Evolutionary conservation across 2,113 vertebrate genomes (phyloP).

Genomic region (Sterna hirundo): DNA sequence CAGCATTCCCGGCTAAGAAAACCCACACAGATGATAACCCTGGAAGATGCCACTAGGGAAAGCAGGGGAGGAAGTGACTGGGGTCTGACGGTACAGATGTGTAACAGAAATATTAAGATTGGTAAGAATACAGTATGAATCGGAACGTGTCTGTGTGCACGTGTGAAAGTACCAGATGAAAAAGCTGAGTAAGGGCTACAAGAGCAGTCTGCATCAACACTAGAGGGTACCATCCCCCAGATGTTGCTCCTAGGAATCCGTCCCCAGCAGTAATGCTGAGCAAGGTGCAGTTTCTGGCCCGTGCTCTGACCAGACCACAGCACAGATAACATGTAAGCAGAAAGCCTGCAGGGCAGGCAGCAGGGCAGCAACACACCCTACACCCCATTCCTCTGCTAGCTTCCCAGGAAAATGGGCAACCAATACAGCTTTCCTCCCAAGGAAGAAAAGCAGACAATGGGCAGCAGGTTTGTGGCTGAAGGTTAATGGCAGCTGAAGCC

Average conservation of each 20-base stretch:
- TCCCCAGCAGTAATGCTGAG: neutral
- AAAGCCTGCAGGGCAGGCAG: neutral
- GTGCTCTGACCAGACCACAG: neutral
- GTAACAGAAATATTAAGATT: neutral
- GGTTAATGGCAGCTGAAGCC: neutral
- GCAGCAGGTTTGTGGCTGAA: neutral
- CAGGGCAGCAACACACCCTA: neutral
- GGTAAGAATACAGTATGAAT: neutral
- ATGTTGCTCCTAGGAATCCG: neutral
- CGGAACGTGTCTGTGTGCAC: rapidly evolving
- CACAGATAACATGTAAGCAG: neutral
- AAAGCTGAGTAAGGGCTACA: neutral
- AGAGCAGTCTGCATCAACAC: neutral
- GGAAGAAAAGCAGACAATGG: neutral
- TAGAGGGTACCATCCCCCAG: neutral
- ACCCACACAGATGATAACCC: neutral
- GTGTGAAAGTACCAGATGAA: neutral
- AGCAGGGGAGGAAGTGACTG: neutral
- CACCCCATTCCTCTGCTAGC: neutral
- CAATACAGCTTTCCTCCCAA: neutral
- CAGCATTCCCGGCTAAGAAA: neutral
- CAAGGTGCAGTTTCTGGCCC: neutral
- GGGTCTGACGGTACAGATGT: neutral
- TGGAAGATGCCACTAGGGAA: neutral
- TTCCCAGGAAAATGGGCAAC: neutral